Conservation (phyloP, 2,797 vertebrate species). For the Gephyroberyx darwinii region DNA sequence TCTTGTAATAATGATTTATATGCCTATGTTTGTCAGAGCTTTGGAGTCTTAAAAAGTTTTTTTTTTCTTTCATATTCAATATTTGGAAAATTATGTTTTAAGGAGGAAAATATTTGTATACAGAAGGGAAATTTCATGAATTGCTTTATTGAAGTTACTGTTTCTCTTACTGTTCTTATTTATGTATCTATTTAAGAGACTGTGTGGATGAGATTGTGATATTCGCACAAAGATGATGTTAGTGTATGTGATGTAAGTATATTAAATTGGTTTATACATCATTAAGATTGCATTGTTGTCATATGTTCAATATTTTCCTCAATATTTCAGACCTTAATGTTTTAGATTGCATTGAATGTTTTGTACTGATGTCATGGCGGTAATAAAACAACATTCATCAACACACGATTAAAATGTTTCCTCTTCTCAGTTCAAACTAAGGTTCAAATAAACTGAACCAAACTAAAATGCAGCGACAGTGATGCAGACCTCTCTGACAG, state of each 20-base stretch:
- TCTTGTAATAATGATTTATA: constrained; percentile 18
- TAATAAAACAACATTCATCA: constrained; percentile 34
- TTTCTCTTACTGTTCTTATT: not conserved
- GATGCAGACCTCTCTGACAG: constrained; percentile 55
- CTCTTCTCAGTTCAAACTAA: not conserved
- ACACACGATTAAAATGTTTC: not conserved
- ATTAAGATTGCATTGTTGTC: not conserved
- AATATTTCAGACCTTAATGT: not conserved
- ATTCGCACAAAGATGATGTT: not conserved
- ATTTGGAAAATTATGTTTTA: constrained; percentile 8
- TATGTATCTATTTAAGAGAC: not conserved
- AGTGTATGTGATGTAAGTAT: too few species aligned
- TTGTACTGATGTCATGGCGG: constrained; percentile 24
- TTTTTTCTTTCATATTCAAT: constrained; percentile 12
- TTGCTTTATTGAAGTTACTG: constrained; percentile 20
- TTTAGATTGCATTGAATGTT: constrained; percentile 19
- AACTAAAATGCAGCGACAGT: constrained; percentile 8
- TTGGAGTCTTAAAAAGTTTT: not conserved
- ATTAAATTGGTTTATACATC: not conserved
- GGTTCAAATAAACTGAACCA: constrained; percentile 7
- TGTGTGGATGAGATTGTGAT: constrained; percentile 22
- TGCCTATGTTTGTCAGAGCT: constrained; percentile 4
- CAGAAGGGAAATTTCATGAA: not conserved
- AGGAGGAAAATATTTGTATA: not conserved
- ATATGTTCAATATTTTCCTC: not conserved